Conservation (phyloP, 2,113 vertebrate species). For the Pelodiscus sinensis region DNA sequence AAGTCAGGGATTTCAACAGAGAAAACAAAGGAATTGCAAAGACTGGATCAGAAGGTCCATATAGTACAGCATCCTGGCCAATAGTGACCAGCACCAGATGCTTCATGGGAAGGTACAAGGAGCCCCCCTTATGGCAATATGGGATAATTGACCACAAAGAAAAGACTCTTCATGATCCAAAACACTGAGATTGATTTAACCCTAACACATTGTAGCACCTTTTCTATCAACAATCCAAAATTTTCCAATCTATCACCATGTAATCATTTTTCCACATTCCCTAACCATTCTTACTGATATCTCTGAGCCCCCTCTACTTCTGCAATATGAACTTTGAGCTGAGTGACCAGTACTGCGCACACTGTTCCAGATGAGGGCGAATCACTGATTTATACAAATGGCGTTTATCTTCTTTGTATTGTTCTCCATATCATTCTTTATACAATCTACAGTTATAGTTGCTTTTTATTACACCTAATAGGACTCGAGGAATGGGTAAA, state of each 20-base stretch:
- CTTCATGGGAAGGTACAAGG: neutral
- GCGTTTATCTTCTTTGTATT: neutral
- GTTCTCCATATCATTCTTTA: neutral
- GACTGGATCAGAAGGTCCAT: neutral
- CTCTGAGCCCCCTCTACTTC: neutral
- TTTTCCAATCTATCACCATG: neutral
- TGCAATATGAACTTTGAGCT: neutral
- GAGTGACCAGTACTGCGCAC: neutral
- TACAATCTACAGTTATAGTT: neutral
- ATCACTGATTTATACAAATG: neutral
- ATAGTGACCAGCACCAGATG: neutral
- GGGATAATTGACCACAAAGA: neutral
- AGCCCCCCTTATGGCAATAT: neutral
- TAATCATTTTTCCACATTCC: constrained; percentile 11
- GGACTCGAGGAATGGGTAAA: too few species aligned
- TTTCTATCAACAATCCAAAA: constrained; percentile 1
- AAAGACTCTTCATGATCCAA: neutral
- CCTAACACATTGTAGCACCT: neutral
- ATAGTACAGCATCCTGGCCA: neutral
- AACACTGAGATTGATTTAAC: neutral
- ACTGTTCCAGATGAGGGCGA: neutral
- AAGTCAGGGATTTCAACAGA: neutral
- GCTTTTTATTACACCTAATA: neutral
- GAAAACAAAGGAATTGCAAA: neutral
- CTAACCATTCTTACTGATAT: neutral